Evolutionary conservation across 2,888 invertebrate genomes (phyloP), one percentile per base, ranked within the genome.

Genomic region (Entomobrya multifasciata): DNA sequence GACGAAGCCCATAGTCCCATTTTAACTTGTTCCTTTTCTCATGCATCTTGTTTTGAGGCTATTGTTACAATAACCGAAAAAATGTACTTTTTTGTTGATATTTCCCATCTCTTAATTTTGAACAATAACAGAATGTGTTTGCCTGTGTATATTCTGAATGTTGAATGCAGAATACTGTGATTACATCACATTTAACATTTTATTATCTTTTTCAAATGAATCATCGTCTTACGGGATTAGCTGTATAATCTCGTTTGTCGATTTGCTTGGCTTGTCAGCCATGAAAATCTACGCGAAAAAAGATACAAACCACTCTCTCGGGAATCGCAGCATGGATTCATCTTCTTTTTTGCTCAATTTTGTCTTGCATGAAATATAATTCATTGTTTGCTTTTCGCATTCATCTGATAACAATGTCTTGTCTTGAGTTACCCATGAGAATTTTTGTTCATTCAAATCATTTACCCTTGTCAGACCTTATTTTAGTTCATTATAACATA

Each of bases 241-340:
- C 65, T 57, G 62, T 60, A 65, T 83, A 65, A 70, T 78, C 78
- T 65, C 79, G 79, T 77, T 76, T 70, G 55, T 74, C 83, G 88
- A 88, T 88, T 67, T 87, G 88, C 86, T 84, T 88, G 88, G 88
- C 44, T 87, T 88, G 79, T 83, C 88, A 88, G 83, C 86, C 87
- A 88, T 88, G 88, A 80, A 88, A 83, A 82, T 41, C 62, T 60
- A 57, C 62, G 62, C 30, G 62, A 74, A 82, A 72, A n/a, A 25
- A 57, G 20, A 52, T 20, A 65, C 57, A n/a, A 36, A 27, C 30
- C 55, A n/a, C 72, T 81, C 74, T 74, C 74, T 74, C 62, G 60
- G 74, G 47, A 82, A 76, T 67, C 41, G 22, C 67, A 67, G 72
- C 72, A 30, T 72, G 57, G 25, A 62, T 62, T 44, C 62, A 60